Conservation (phyloP, 92 coral and sea anemone genomes). For the Siderastrea siderea region DNA sequence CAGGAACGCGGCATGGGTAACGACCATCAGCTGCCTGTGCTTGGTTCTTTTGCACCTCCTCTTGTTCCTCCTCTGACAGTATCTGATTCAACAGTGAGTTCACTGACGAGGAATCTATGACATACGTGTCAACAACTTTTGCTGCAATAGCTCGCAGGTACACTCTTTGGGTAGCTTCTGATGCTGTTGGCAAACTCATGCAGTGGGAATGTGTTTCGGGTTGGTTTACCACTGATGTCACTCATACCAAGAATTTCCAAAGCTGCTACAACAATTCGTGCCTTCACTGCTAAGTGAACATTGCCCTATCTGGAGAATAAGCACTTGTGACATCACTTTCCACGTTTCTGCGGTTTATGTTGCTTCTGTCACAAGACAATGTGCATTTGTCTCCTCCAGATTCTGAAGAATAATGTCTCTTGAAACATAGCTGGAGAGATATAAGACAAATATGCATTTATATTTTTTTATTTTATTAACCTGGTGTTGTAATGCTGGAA, state of each 20-base stretch:
- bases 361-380: constrained; percentile 68
- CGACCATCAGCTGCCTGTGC: constrained; percentile 42
- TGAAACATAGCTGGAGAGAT: constrained; percentile 42
- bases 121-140: no score
- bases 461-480: not conserved
- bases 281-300: constrained; percentile 45
- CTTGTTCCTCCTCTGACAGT: constrained; percentile 29
- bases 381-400: constrained; percentile 68
- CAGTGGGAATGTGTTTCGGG: not conserved
- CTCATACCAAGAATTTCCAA: constrained; percentile 38
- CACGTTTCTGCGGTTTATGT: constrained; percentile 70
- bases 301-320: constrained; percentile 51
- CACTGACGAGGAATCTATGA: not conserved
- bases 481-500: no score
- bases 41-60: constrained; percentile 1
- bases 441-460: not conserved
- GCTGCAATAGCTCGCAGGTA: no score
- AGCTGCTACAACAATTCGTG: constrained; percentile 52
- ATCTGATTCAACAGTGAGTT: not conserved
- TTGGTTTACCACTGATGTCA: not conserved
- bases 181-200: not conserved
- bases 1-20: constrained; percentile 31
- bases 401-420: constrained; percentile 47
- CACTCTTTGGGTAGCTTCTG: no score
- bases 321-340: constrained; percentile 58